Conservation (phyloP, 2,888 invertebrate genomes). For the Eupithecia centaureata region DNA sequence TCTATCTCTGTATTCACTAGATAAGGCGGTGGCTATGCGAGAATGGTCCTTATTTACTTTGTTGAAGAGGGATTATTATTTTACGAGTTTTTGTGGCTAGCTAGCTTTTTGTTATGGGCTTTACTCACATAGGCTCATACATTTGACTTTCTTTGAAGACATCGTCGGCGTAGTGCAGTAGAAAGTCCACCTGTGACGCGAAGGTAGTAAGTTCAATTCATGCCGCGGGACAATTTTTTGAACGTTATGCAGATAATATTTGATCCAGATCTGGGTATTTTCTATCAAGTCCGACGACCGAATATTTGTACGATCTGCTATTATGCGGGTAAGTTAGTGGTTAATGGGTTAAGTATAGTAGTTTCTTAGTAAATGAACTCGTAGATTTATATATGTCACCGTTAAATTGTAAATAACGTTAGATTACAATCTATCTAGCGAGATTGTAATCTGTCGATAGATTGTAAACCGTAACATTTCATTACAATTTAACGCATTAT, state of each 20-base stretch:
- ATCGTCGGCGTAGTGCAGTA: not conserved
- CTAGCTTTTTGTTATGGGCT: not conserved
- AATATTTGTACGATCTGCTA: no score
- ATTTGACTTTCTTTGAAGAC: not conserved
- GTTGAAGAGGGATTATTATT: not conserved
- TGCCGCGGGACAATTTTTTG: not conserved
- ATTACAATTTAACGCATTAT: no score
- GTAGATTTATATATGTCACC: no score
- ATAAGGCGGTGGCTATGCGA: slow-evolving; percentile 9
- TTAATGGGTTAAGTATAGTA: no score
- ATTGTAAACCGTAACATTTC: no score
- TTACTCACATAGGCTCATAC: not conserved
- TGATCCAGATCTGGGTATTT: no score
- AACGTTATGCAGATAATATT: not conserved
- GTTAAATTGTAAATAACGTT: no score
- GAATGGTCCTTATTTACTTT: not conserved
- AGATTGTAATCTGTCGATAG: no score
- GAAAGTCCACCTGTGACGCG: not conserved
- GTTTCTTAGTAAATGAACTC: no score
- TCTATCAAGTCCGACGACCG: no score
- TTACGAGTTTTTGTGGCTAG: not conserved
- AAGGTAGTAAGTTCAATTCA: not conserved
- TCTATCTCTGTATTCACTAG: slow-evolving; percentile 7
- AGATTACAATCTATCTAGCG: no score
- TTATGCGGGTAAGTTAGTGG: no score